These are phyloP conservation scores for Corapipo altera DNA, from an alignment of 2,113 vertebrate species.

Conservation along the genomic window DNA sequence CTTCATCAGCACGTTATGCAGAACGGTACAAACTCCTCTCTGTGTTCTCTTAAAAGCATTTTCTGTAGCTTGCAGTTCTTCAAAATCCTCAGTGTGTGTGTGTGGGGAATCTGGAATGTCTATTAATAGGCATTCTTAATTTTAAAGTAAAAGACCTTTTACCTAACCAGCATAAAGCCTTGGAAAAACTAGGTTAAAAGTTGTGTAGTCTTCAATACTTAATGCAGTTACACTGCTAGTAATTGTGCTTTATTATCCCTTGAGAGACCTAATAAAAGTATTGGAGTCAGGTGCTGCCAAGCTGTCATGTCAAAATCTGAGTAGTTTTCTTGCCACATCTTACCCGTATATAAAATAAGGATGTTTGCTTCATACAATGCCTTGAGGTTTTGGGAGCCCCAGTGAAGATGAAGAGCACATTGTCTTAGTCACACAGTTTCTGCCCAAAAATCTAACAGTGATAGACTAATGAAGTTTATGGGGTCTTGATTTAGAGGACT, in stretches of 20 bases:
- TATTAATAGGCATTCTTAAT: background rate
- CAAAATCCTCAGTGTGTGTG: background rate
- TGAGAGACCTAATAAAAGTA: background rate
- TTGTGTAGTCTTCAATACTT: background rate
- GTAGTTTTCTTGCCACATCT: background rate
- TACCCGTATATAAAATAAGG: background rate
- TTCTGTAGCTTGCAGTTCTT: background rate
- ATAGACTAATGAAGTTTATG: background rate
- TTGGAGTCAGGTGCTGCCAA: background rate
- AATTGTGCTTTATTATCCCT: background rate
- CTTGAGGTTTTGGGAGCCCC: background rate
- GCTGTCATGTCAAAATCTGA: background rate
- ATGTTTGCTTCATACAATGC: background rate
- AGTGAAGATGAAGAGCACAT: background rate
- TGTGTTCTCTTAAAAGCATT: background rate
- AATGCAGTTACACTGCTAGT: background rate
- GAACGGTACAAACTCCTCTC: conserved; percentile 78
- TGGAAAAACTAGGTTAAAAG: background rate
- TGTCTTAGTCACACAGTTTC: background rate
- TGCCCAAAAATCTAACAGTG: background rate
- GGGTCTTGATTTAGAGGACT: background rate
- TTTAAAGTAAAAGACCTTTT: background rate
- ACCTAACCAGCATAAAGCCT: background rate
- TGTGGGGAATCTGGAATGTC: background rate
- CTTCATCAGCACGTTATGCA: conserved; percentile 83